Evolutionary conservation across 2,888 invertebrate genomes (phyloP).

Genomic region (Herminia tarsipennalis): DNA sequence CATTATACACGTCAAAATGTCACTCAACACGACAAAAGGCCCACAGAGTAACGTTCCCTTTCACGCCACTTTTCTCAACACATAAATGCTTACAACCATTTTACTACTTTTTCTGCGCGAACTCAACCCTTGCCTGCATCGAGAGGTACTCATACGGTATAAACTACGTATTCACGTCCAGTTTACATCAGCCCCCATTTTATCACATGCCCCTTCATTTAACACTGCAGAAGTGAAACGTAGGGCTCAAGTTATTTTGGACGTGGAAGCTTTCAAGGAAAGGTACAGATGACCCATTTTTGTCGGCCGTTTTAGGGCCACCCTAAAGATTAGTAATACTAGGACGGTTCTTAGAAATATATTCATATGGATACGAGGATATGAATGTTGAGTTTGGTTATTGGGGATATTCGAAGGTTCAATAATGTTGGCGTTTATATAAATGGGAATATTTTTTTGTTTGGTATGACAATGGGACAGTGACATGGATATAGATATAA

Average conservation of each 20-base stretch:
- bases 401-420: constrained; percentile 53
- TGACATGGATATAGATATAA: no score
- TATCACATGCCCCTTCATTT: constrained; percentile 17
- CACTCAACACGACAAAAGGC: constrained; percentile 60
- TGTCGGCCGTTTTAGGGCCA: constrained; percentile 61
- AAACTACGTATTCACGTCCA: constrained; percentile 61
- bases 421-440: constrained; percentile 43
- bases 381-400: constrained; percentile 60
- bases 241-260: constrained; percentile 46
- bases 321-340: constrained; percentile 66
- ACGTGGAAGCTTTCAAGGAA: constrained; percentile 56
- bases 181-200: constrained; percentile 38
- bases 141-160: constrained; percentile 72
- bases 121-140: constrained; percentile 68
- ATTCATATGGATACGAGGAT: constrained; percentile 58
- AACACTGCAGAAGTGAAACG: constrained; percentile 15
- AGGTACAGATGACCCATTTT: constrained; percentile 73
- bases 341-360: constrained; percentile 59
- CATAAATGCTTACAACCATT: constrained; percentile 74
- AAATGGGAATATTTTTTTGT: constrained; percentile 39
- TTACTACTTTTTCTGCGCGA: constrained; percentile 64
- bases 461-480: constrained; percentile 39
- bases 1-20: constrained; percentile 46
- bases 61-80: constrained; percentile 57
- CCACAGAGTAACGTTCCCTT: constrained; percentile 56